Percentiles rank a stretch among this genome's conserved stretches.
These are phyloP conservation scores for Coptodon rendalli DNA, from an alignment of 2,113 vertebrate genomes.

Conservation along the genomic window DNA sequence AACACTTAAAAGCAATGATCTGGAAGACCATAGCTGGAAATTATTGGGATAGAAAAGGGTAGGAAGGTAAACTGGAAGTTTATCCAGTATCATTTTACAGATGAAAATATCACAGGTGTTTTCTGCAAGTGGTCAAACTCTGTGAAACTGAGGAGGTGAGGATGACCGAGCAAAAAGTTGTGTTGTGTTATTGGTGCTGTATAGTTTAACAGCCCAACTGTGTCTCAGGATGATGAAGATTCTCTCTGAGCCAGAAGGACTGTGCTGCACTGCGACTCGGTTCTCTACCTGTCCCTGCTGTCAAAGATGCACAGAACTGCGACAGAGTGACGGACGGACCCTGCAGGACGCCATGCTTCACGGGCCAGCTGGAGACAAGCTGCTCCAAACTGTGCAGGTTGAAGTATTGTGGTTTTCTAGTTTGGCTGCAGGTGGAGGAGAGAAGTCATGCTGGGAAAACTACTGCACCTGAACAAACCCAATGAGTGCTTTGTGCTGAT, in stretches of 20 bases:
- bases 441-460: background rate
- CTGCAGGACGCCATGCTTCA: background rate
- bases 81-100: background rate
- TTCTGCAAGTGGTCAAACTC: background rate
- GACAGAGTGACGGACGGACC: background rate
- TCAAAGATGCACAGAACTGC: background rate
- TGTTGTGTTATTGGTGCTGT: background rate
- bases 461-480: background rate
- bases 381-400: background rate
- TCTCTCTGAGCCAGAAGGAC: background rate
- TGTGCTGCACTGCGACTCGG: background rate
- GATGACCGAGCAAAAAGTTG: background rate
- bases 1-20: background rate
- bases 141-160: background rate
- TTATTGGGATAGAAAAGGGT: background rate
- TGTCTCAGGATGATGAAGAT: background rate
- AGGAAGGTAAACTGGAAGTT: background rate
- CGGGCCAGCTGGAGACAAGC: background rate
- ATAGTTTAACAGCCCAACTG: background rate
- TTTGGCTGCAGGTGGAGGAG: background rate
- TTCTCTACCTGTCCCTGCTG: constrained; percentile 12
- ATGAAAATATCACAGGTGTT: background rate
- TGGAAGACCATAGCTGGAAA: background rate
- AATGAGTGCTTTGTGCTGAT: background rate
- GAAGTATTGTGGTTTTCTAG: background rate